These are phyloP conservation scores for Cydia amplana DNA, from an alignment of 1,140 invertebrate genomes.

Conservation along the genomic window DNA sequence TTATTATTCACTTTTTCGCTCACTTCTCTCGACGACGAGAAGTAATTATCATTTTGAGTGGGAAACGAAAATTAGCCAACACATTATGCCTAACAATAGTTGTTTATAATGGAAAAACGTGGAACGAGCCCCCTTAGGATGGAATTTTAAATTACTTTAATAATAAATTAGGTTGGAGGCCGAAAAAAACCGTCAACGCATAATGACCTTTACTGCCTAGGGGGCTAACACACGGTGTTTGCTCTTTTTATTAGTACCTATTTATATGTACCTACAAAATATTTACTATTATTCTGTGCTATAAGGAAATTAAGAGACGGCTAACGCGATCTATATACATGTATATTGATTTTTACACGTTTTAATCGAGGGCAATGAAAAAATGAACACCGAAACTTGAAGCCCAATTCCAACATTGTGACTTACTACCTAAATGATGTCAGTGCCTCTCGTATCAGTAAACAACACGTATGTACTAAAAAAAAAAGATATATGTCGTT, in stretches of 20 bases:
- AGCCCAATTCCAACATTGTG: no score
- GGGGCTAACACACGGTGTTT: neutral
- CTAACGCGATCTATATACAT: no score
- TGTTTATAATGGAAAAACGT: conserved; percentile 24
- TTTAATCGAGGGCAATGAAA: no score
- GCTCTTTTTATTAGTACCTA: neutral
- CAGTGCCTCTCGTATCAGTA: no score
- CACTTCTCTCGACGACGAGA: conserved; percentile 1
- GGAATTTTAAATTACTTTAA: conserved; percentile 19
- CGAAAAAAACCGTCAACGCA: neutral
- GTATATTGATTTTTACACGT: no score
- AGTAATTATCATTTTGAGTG: conserved; percentile 33
- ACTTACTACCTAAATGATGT: no score
- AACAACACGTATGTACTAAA: no score
- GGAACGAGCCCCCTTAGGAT: neutral
- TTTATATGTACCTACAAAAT: neutral
- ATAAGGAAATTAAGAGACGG: neutral
- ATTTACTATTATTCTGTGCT: neutral
- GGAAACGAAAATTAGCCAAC: conserved; percentile 20
- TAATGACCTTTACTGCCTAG: neutral
- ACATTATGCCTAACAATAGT: conserved; percentile 27
- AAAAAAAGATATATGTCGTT: no score
- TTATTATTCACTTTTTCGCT: conserved; percentile 29
- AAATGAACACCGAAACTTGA: no score
- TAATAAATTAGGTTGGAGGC: conserved; percentile 6